These are phyloP conservation scores for Scomberomorus guttatus DNA, from an alignment of 2,797 vertebrate species.

Conservation along the genomic window DNA sequence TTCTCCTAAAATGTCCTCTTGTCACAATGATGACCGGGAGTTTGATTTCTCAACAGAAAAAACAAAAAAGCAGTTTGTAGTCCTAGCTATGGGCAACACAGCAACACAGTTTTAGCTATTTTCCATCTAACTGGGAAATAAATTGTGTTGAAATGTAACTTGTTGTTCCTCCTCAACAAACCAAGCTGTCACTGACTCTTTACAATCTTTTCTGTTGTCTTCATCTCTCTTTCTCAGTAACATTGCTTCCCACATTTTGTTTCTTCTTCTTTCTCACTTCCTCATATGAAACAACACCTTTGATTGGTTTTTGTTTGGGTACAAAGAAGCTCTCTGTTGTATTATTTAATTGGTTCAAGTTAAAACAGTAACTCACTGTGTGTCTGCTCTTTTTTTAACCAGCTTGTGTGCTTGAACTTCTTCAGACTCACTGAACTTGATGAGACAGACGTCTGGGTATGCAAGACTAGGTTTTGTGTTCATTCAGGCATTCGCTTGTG, in stretches of 20 bases:
- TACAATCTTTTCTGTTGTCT: background rate
- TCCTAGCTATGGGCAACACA: background rate
- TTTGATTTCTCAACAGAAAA: constrained; percentile 25
- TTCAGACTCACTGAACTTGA: constrained; percentile 43
- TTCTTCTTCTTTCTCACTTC: background rate
- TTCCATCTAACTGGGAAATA: background rate
- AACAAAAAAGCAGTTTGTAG: background rate
- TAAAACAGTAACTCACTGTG: background rate
- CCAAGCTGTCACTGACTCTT: constrained; percentile 11
- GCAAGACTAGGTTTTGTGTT: constrained; percentile 56
- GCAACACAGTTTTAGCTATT: background rate
- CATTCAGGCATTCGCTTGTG: constrained; percentile 47
- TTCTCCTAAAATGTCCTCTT: constrained; percentile 15
- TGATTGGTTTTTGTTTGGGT: background rate
- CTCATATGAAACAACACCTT: background rate
- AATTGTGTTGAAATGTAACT: background rate
- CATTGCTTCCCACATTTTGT: background rate
- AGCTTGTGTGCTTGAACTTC: constrained; percentile 31
- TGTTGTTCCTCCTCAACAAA: background rate
- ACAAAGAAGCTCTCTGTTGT: background rate
- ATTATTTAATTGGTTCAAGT: constrained; percentile 13
- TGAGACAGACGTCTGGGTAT: constrained; percentile 56
- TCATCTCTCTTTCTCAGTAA: background rate
- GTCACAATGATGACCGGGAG: constrained; percentile 14
- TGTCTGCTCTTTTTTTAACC: background rate